Evolutionary conservation across 2,113 vertebrate genomes (phyloP).

Genomic region (Microtus ochrogaster): DNA sequence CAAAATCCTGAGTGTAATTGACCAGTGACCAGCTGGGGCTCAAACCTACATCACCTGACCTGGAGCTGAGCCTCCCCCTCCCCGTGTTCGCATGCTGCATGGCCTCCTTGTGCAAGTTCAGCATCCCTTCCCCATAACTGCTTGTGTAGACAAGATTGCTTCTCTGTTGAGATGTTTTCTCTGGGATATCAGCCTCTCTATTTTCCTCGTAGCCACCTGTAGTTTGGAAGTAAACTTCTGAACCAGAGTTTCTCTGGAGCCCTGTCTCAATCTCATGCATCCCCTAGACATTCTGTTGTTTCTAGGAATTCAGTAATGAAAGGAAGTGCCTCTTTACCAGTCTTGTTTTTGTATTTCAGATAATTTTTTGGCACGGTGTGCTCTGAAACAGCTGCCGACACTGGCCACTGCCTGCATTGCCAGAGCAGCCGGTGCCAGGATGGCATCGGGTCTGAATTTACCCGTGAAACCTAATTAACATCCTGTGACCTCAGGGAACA

Average conservation of each 20-base stretch:
- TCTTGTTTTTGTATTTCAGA: constrained; percentile 65
- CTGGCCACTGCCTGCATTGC: constrained; percentile 46
- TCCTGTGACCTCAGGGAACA: not conserved
- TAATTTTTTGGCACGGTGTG: constrained; percentile 58
- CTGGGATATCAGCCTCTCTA: not conserved
- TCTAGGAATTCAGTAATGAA: constrained; percentile 39
- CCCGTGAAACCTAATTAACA: constrained; percentile 7
- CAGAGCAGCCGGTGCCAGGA: constrained; percentile 59
- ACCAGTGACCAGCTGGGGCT: not conserved
- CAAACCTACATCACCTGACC: not conserved
- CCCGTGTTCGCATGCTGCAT: not conserved
- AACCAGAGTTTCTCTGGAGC: not conserved
- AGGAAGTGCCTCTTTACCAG: constrained; percentile 47
- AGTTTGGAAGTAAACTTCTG: constrained; percentile 31
- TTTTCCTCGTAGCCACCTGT: not conserved
- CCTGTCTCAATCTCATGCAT: not conserved
- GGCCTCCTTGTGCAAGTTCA: not conserved
- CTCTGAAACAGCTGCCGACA: constrained; percentile 63
- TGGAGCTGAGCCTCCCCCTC: not conserved
- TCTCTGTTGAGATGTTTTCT: not conserved
- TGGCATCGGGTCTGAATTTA: constrained; percentile 55
- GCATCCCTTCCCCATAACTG: not conserved
- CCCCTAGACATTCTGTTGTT: not conserved
- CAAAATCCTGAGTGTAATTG: not conserved
- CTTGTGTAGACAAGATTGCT: not conserved